Evolutionary conservation across 2,797 vertebrate genomes (phyloP).

Genomic region (Phyllotis vaccarum): DNA sequence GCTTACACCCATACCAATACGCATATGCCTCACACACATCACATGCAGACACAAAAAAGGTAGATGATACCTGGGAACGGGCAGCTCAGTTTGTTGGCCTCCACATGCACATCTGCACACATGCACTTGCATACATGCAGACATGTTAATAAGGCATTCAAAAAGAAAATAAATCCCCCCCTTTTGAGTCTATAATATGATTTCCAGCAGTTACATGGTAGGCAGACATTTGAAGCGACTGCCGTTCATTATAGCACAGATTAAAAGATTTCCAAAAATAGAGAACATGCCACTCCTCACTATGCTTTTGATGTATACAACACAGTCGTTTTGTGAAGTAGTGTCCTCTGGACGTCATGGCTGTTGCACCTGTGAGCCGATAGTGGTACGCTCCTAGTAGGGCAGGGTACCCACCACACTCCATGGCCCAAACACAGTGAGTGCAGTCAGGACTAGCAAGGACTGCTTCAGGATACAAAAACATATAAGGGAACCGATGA

Average conservation of each 20-base stretch:
- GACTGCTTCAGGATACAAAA: neutral
- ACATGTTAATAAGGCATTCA: neutral
- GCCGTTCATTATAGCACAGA: slow-evolving; percentile 6
- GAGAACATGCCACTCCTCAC: neutral
- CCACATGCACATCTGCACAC: neutral
- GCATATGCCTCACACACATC: neutral
- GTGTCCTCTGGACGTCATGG: neutral
- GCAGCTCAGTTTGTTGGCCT: neutral
- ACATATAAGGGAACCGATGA: neutral
- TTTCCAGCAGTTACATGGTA: neutral
- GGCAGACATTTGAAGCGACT: slow-evolving; percentile 33
- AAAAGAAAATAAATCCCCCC: neutral
- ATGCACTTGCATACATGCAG: neutral
- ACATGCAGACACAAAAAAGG: neutral
- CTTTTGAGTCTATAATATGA: slow-evolving; percentile 31
- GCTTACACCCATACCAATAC: too few relatives aligned
- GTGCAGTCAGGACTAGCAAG: neutral
- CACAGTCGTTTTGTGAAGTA: neutral
- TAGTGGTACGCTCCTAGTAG: neutral
- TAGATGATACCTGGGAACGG: neutral
- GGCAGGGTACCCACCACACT: neutral
- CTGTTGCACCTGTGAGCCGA: neutral
- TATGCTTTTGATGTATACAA: slow-evolving; percentile 30
- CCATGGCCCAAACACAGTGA: neutral
- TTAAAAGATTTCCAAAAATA: slow-evolving; percentile 57